Base-by-base conservation (phyloP, 2,888 invertebrate genomes). In the Trissolcus japonicus region DNA sequence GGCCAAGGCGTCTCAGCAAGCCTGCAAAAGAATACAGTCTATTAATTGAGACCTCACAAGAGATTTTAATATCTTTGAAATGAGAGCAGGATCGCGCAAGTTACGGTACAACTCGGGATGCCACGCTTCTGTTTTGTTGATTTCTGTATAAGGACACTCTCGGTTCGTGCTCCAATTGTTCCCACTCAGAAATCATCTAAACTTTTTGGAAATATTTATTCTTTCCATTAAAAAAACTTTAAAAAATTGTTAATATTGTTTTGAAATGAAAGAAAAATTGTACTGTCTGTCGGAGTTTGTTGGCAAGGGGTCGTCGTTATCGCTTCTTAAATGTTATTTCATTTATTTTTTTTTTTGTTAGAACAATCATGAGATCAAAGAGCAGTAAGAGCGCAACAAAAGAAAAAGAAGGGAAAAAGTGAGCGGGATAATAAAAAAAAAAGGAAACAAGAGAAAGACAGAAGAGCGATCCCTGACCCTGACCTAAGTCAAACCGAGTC, bases 1-100 rank as follows among this genome's bases (percentile, higher is more conserved):
- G 56, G 46, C 56, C 56, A 62, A 61, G 54, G 46, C 29, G 65
- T 9, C n/a, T 46, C 13, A 35, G 13, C 41, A 86, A 73, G 86
- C 86, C 86, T 85, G 81, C 21, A 83, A 83, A 40, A 40, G 25
- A 56, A 16, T 13, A 16, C 16, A 51, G 14, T 17, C 16, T 59
- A 59, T 59, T 59, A 59, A 48, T 43, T 11, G 35, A 7, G 9
- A n/a, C n/a, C 35, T 35, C 35, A 2, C 35, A 35, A 35, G 9
- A 35, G 4, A 35, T 35, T 35, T 35, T 35, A 7, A 35, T 35
- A 35, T 35, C 35, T 35, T 35, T 35, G 50, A 17, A 13, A 54
- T 16, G 40, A 16, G 41, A 40, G 40, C 17, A 51, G 21, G 2
- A 11, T 9, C n/a, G 40, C n/a, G 40, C 4, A 2, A 4, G 40